These are phyloP conservation scores for Chelidonichthys spinosus DNA, from an alignment of 2,797 vertebrate species.

Conservation along the genomic window DNA sequence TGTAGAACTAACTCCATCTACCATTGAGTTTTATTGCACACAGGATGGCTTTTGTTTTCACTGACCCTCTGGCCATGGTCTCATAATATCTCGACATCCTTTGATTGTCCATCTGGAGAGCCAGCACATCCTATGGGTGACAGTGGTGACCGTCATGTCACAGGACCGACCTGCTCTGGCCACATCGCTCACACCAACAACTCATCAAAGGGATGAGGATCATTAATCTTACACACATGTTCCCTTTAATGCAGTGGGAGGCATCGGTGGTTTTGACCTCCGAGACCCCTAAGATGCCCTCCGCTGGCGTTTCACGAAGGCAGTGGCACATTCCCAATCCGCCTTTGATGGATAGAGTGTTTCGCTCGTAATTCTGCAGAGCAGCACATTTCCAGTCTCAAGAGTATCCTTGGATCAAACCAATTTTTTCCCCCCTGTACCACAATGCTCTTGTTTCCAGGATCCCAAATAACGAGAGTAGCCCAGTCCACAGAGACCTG, in stretches of 20 bases:
- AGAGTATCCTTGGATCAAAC: slow-evolving; percentile 49
- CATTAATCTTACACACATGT: slow-evolving; percentile 54
- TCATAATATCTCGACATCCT: slow-evolving; percentile 19
- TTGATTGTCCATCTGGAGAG: slow-evolving; percentile 31
- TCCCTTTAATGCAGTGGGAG: slow-evolving; percentile 9
- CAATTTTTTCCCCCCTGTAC: slow-evolving; percentile 43
- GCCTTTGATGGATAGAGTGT: slow-evolving; percentile 53
- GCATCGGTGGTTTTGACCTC: slow-evolving; percentile 48
- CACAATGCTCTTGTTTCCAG: slow-evolving; percentile 46
- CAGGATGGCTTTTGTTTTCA: slow-evolving; percentile 1
- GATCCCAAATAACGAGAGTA: slow-evolving; percentile 33
- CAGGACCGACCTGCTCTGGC: slow-evolving; percentile 15
- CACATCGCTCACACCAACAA: slow-evolving; percentile 29
- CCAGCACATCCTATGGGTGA: neutral
- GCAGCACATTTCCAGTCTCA: slow-evolving; percentile 50
- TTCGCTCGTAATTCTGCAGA: slow-evolving; percentile 47
- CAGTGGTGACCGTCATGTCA: slow-evolving; percentile 18
- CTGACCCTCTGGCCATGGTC: neutral
- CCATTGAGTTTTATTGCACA: neutral
- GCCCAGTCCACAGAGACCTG: slow-evolving; percentile 37
- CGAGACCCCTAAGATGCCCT: slow-evolving; percentile 37
- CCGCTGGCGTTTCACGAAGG: slow-evolving; percentile 38
- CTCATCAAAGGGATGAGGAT: slow-evolving; percentile 35
- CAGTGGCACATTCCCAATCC: slow-evolving; percentile 38
- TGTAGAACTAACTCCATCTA: slow-evolving; percentile 5